Conservation (phyloP, 2,888 invertebrate species). For the Zhuqinia jingwanae region DNA sequence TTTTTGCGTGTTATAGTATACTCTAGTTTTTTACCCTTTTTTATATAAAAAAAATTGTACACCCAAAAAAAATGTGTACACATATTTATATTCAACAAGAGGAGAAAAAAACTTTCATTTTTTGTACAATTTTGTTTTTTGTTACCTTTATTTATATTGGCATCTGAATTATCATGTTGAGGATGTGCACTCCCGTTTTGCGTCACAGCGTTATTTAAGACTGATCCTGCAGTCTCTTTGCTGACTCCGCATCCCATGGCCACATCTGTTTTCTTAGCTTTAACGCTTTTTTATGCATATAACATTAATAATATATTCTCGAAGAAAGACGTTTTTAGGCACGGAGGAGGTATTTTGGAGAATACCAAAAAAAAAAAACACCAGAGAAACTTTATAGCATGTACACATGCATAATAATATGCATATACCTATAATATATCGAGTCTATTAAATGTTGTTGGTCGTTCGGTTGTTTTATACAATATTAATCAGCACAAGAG, state of each 20-base stretch:
- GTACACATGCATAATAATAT: background rate
- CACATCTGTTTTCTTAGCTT: conserved; percentile 66
- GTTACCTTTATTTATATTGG: conserved; percentile 67
- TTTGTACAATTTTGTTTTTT: too few species aligned
- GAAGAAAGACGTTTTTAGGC: background rate
- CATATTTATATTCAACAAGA: too few species aligned
- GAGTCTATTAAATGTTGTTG: conserved; percentile 17
- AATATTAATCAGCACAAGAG: background rate
- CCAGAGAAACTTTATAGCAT: background rate
- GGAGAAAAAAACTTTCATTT: background rate
- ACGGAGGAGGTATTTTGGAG: too few species aligned
- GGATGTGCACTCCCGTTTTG: conserved; percentile 75
- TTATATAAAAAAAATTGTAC: conserved; percentile 15
- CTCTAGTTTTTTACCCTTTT: background rate
- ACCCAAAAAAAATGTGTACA: background rate
- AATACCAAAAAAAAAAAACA: too few species aligned
- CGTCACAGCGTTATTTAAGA: conserved; percentile 74
- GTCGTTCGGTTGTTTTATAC: conserved; percentile 41
- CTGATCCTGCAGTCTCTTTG: conserved; percentile 73
- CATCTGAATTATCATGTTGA: conserved; percentile 55
- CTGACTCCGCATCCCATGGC: conserved; percentile 78
- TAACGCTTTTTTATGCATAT: conserved; percentile 10
- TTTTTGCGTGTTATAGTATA: conserved; percentile 3
- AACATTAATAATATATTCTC: conserved; percentile 27
- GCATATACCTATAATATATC: background rate